These are phyloP conservation scores for Chaetogeoica ovagalla DNA, from an alignment of 2,888 invertebrate genomes.

Conservation along the genomic window DNA sequence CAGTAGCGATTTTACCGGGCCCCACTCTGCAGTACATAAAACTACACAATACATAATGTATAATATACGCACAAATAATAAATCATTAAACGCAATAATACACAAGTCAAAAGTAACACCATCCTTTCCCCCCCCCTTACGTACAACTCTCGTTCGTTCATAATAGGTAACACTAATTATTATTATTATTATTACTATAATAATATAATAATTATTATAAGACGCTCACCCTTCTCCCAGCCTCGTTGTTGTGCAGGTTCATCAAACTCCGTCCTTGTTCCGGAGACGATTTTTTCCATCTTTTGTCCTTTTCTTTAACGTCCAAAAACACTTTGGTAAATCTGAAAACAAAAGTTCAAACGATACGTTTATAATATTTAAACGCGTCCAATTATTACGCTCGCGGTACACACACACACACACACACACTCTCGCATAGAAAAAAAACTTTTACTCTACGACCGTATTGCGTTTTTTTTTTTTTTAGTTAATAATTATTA, in stretches of 20 bases:
- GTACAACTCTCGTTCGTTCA: neutral
- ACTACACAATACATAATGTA: neutral
- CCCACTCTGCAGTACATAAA: neutral
- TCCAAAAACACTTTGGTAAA: slow-evolving; percentile 95
- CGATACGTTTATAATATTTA: no score
- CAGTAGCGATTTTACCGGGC: slow-evolving; percentile 17
- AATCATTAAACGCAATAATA: slow-evolving; percentile 7
- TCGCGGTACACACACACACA: no score
- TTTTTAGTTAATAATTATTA: no score
- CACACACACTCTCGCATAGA: no score
- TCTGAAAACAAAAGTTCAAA: slow-evolving; percentile 62
- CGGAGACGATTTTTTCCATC: slow-evolving; percentile 77
- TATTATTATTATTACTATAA: neutral
- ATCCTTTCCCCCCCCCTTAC: no score
- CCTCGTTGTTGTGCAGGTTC: slow-evolving; percentile 98
- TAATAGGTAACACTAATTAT: neutral
- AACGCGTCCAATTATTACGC: no score
- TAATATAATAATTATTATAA: neutral
- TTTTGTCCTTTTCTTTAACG: slow-evolving; percentile 85
- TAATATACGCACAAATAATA: neutral
- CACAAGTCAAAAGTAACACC: neutral
- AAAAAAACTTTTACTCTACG: no score
- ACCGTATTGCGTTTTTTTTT: no score
- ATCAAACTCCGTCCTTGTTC: slow-evolving; percentile 86
- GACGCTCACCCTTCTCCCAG: slow-evolving; percentile 82